Percentiles rank a stretch among this genome's conserved stretches.
Conservation (phyloP, 2,797 vertebrate genomes). For the Phoeniculus purpureus region DNA sequence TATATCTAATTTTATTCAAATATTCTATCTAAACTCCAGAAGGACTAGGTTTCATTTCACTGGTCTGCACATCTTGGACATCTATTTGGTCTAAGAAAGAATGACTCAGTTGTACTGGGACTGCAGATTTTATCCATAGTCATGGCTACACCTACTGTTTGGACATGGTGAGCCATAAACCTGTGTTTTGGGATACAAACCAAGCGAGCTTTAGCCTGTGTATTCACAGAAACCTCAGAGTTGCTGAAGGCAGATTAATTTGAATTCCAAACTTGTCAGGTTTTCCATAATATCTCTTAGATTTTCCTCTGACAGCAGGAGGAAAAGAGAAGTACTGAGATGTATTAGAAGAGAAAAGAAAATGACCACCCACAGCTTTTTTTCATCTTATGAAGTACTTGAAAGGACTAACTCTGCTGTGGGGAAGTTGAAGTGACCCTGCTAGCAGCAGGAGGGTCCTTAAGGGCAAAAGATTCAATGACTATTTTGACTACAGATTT, state of each 20-base stretch:
- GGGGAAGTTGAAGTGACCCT: constrained; percentile 22
- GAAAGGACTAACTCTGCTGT: constrained; percentile 21
- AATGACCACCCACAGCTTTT: constrained; percentile 35
- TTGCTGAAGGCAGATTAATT: constrained; percentile 8
- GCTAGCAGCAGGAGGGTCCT: constrained; percentile 32
- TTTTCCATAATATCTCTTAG: neutral
- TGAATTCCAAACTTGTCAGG: constrained; percentile 7
- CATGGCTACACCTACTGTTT: neutral
- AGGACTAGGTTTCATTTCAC: neutral
- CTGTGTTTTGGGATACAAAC: neutral
- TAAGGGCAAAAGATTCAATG: constrained; percentile 39
- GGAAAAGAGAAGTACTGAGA: neutral
- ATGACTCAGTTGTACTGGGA: neutral
- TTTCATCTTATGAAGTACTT: constrained; percentile 41
- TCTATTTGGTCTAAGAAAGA: neutral
- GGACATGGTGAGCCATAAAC: neutral
- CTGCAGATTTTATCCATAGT: neutral
- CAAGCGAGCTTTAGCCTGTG: neutral
- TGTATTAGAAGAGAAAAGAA: constrained; percentile 17
- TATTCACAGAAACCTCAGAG: constrained; percentile 1
- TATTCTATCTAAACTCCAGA: neutral
- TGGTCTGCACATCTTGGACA: neutral
- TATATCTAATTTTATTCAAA: neutral
- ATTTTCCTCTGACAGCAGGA: constrained; percentile 25
- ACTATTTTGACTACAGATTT: constrained; percentile 59